A percentile compares a stretch with the other conserved stretches of the same genome.
Evolutionary conservation across 2,888 invertebrate genomes (phyloP).

Genomic region (Magallana nippona): DNA sequence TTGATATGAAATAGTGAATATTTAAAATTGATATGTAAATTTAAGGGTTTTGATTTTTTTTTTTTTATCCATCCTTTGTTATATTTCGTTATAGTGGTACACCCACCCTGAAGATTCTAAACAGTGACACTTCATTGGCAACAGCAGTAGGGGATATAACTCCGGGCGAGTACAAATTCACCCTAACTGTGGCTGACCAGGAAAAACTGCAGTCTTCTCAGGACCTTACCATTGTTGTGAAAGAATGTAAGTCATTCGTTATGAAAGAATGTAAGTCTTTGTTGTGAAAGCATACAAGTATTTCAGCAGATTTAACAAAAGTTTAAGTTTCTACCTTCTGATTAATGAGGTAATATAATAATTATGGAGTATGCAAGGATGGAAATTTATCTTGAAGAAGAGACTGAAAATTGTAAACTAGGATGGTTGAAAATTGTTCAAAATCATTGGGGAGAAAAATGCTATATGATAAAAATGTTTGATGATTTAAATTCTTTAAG

Average conservation of each 20-base stretch:
- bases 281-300: not conserved
- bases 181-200: constrained; percentile 92
- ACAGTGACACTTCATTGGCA: constrained; percentile 71
- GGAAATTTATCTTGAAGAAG: no score
- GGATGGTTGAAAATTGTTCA: no score
- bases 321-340: no score
- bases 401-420: no score
- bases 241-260: constrained; percentile 83
- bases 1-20: no score
- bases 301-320: no score
- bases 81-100: constrained; percentile 79
- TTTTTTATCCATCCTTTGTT: not conserved
- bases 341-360: no score
- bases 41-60: not conserved
- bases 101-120: constrained; percentile 79
- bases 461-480: no score
- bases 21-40: no score
- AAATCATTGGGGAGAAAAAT: no score
- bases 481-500: no score
- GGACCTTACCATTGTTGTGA: constrained; percentile 91
- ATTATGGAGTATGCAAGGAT: no score
- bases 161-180: constrained; percentile 87
- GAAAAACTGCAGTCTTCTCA: constrained; percentile 91
- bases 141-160: constrained; percentile 74
- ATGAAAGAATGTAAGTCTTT: not conserved